Percentiles rank a stretch among this genome's conserved stretches.
These are phyloP conservation scores for Agriopis marginaria DNA, from an alignment of 2,888 invertebrate species.

Conservation along the genomic window DNA sequence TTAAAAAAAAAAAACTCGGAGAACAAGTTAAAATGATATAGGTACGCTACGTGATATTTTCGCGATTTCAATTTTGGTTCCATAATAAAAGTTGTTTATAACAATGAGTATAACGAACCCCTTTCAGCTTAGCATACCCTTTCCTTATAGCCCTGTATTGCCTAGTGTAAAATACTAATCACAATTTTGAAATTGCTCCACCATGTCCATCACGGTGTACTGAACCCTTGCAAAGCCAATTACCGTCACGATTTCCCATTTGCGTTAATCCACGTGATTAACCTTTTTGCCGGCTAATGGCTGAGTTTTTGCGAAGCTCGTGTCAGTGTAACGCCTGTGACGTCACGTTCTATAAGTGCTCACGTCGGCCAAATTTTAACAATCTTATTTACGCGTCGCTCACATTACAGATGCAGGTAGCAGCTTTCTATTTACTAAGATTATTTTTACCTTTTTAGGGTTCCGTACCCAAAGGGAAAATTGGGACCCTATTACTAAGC, in stretches of 20 bases:
- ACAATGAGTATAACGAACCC: too few relatives aligned
- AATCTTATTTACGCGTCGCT: background rate
- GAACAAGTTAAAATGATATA: too few relatives aligned
- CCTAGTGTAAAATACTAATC: background rate
- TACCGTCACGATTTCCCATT: slow-evolving; percentile 66
- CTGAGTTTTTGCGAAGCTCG: slow-evolving; percentile 55
- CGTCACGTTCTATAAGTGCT: slow-evolving; percentile 29
- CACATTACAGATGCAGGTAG: too few relatives aligned
- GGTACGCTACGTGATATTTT: too few relatives aligned
- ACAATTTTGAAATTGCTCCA: slow-evolving; percentile 15
- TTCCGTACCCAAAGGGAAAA: too few relatives aligned
- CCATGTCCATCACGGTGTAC: slow-evolving; percentile 37
- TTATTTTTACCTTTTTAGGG: too few relatives aligned
- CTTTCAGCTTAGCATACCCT: too few relatives aligned
- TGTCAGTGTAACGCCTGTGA: slow-evolving; percentile 52
- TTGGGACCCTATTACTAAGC: too few relatives aligned
- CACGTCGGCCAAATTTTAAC: slow-evolving; percentile 21
- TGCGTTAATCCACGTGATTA: slow-evolving; percentile 69
- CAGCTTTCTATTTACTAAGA: too few relatives aligned
- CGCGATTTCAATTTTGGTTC: too few relatives aligned
- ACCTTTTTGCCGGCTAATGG: slow-evolving; percentile 69
- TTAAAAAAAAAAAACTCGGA: too few relatives aligned
- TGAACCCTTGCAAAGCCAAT: slow-evolving; percentile 56
- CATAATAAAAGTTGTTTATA: too few relatives aligned
- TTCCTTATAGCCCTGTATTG: background rate